Percentiles rank a stretch among this genome's conserved stretches.
Conservation (phyloP, 2,113 vertebrate species). For the Centrocercus urophasianus region DNA sequence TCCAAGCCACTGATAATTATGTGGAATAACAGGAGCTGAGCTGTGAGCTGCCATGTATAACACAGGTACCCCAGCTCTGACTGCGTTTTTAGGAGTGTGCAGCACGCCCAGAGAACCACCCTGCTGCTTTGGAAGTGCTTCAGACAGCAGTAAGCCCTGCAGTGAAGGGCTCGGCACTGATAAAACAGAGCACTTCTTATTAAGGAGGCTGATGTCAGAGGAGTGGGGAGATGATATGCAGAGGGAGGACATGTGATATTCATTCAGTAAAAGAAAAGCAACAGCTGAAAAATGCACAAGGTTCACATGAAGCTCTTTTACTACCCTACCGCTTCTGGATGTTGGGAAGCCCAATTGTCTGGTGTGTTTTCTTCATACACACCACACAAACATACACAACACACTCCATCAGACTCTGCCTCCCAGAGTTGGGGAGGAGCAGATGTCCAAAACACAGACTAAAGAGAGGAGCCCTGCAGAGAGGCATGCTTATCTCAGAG, state of each 20-base stretch:
- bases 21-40: background rate
- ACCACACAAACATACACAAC: background rate
- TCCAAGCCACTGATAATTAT: background rate
- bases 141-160: slow-evolving; percentile 9
- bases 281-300: background rate
- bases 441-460: background rate
- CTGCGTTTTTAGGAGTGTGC: background rate
- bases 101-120: background rate
- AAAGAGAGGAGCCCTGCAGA: background rate
- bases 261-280: slow-evolving; percentile 60
- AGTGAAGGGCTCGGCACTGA: background rate
- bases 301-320: background rate
- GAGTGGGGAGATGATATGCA: background rate
- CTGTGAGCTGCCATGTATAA: background rate
- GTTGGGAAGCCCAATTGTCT: background rate
- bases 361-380: background rate
- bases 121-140: background rate
- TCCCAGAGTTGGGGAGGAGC: background rate
- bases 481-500: background rate
- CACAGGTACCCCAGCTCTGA: background rate
- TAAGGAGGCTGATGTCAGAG: slow-evolving; percentile 44
- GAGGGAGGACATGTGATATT: slow-evolving; percentile 42
- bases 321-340: background rate
- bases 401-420: background rate
- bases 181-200: slow-evolving; percentile 58